These are phyloP conservation scores for Dendroctonus valens DNA, from an alignment of 1,140 invertebrate species.

Conservation along the genomic window DNA sequence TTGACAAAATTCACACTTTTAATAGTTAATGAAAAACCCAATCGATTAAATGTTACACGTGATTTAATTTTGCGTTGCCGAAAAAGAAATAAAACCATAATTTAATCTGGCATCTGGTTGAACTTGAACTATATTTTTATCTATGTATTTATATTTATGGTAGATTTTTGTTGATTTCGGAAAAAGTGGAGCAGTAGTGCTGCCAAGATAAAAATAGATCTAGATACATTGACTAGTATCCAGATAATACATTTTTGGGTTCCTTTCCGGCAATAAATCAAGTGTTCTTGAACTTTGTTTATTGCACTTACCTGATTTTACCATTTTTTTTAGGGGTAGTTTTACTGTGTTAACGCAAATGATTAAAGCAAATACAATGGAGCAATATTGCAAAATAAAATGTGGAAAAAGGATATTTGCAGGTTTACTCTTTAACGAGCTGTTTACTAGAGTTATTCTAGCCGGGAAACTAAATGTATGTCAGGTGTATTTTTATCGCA, in stretches of 20 bases:
- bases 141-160: not conserved
- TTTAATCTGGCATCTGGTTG: not conserved
- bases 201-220: conserved; percentile 16
- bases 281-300: too few relatives aligned
- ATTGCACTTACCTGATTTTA: too few relatives aligned
- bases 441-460: not conserved
- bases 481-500: not conserved
- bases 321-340: too few relatives aligned
- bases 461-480: conserved; percentile 1
- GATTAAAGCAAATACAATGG: not conserved
- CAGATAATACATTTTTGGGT: conserved; percentile 1
- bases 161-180: too few relatives aligned
- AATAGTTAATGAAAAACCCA: too few relatives aligned
- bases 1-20: too few relatives aligned
- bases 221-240: conserved; percentile 11
- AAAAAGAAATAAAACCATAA: too few relatives aligned
- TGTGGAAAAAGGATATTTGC: not conserved
- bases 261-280: not conserved
- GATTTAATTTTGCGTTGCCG: too few relatives aligned
- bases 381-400: not conserved
- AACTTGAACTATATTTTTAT: conserved; percentile 8
- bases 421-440: not conserved
- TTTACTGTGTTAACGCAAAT: too few relatives aligned
- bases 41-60: too few relatives aligned
- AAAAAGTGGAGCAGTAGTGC: too few relatives aligned